Percentiles rank a stretch among this genome's conserved stretches.
Conservation (phyloP, 2,113 vertebrate species). For the Plotosus lineatus region DNA sequence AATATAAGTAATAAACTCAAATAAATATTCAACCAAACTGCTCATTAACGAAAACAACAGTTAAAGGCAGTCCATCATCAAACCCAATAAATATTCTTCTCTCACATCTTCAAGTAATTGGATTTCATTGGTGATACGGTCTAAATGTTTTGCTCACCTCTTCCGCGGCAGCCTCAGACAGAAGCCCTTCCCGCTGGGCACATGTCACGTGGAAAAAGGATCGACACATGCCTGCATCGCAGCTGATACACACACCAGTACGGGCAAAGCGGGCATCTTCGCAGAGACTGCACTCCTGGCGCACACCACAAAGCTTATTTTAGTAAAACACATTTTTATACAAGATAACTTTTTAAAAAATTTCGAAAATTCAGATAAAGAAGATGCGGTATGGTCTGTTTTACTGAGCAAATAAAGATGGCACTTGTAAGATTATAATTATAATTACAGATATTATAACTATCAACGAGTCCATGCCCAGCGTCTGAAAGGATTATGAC, state of each 20-base stretch:
- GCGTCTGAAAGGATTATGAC: background rate
- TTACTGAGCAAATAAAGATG: background rate
- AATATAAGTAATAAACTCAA: background rate
- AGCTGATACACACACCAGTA: slow-evolving; percentile 97
- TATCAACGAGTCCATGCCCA: background rate
- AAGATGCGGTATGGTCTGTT: background rate
- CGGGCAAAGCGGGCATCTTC: slow-evolving; percentile 94
- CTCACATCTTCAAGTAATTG: background rate
- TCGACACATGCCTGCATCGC: slow-evolving; percentile 97
- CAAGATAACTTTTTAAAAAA: background rate
- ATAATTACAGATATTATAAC: background rate
- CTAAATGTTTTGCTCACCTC: slow-evolving; percentile 77
- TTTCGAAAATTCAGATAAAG: background rate
- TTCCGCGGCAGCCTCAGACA: slow-evolving; percentile 96
- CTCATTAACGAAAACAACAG: background rate
- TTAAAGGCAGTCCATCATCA: background rate
- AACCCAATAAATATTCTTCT: background rate
- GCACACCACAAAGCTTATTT: slow-evolving; percentile 1
- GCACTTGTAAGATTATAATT: background rate
- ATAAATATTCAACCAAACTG: background rate
- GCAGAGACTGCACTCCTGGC: slow-evolving; percentile 95
- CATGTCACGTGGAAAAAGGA: slow-evolving; percentile 98
- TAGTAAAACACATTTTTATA: background rate
- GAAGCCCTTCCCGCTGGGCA: slow-evolving; percentile 93
- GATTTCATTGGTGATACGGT: background rate